A percentile compares a stretch with the other conserved stretches of the same genome.
These are phyloP conservation scores for Brachypterus glaber DNA, from an alignment of 2,888 invertebrate genomes.

Conservation along the genomic window DNA sequence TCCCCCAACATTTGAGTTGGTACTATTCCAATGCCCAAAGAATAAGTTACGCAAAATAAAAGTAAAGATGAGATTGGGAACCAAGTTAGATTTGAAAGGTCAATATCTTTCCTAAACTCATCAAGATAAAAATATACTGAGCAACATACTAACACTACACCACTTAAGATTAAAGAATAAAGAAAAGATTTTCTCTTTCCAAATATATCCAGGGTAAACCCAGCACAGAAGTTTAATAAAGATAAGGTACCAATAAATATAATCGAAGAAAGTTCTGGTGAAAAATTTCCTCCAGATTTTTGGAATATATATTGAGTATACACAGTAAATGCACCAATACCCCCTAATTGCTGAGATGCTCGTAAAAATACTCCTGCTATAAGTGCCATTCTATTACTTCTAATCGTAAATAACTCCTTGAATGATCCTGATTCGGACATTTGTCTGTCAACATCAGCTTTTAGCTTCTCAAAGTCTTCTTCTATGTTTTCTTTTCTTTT, in stretches of 20 bases:
- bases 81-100: constrained; percentile 24
- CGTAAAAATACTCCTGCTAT: constrained; percentile 28
- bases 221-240: constrained; percentile 19
- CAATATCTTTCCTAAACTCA: constrained; percentile 15
- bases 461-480: constrained; percentile 24
- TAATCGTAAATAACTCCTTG: constrained; percentile 29
- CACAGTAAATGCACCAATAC: constrained; percentile 26
- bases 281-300: constrained; percentile 31
- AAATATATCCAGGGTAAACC: constrained; percentile 26
- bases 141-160: constrained; percentile 22
- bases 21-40: constrained; percentile 26
- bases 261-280: constrained; percentile 29
- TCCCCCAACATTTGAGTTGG: constrained; percentile 31
- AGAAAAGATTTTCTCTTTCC: constrained; percentile 29
- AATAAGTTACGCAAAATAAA: constrained; percentile 14
- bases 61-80: constrained; percentile 29
- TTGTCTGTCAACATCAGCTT: constrained; percentile 29
- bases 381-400: constrained; percentile 29
- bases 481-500: constrained; percentile 25
- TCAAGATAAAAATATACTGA: constrained; percentile 29
- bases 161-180: constrained; percentile 24
- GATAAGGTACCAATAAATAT: constrained; percentile 23
- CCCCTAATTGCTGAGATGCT: constrained; percentile 31
- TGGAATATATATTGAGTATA: constrained; percentile 33
- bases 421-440: constrained; percentile 31